Percentiles rank a stretch among this genome's conserved stretches.
Evolutionary conservation across 2,113 vertebrate species (phyloP).

Genomic region (Aphyosemion australe): DNA sequence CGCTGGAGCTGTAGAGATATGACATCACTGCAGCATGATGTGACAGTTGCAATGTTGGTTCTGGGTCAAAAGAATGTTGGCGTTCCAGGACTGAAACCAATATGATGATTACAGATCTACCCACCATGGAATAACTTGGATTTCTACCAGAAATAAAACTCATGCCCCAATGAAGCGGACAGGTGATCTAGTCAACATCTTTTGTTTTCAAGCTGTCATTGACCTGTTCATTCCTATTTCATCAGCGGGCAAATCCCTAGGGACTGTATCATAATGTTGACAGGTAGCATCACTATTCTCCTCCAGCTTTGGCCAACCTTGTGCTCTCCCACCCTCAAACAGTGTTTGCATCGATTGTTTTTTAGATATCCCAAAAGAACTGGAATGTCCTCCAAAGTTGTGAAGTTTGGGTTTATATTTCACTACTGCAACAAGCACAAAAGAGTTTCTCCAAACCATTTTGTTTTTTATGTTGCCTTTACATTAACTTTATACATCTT

Average conservation of each 20-base stretch:
- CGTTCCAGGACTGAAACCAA: too few relatives aligned
- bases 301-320: constrained; percentile 41
- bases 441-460: not conserved
- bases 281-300: constrained; percentile 35
- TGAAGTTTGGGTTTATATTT: constrained; percentile 5
- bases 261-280: constrained; percentile 46
- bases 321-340: constrained; percentile 30
- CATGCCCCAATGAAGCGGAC: constrained; percentile 26
- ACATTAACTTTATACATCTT: not conserved
- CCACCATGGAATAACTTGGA: too few relatives aligned
- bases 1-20: too few relatives aligned
- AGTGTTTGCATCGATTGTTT: constrained; percentile 62
- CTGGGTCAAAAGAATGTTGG: too few relatives aligned
- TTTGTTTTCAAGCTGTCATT: constrained; percentile 40
- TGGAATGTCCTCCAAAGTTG: constrained; percentile 38
- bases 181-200: constrained; percentile 38
- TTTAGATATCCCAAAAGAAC: constrained; percentile 26
- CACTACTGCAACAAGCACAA: not conserved
- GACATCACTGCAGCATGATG: too few relatives aligned
- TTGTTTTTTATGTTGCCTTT: not conserved
- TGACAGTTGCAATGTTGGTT: too few relatives aligned
- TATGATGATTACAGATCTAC: too few relatives aligned
- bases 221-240: constrained; percentile 53
- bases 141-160: not conserved
- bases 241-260: constrained; percentile 31